Conservation (phyloP, 2,113 vertebrate species). For the Mormyrus lacerda region DNA sequence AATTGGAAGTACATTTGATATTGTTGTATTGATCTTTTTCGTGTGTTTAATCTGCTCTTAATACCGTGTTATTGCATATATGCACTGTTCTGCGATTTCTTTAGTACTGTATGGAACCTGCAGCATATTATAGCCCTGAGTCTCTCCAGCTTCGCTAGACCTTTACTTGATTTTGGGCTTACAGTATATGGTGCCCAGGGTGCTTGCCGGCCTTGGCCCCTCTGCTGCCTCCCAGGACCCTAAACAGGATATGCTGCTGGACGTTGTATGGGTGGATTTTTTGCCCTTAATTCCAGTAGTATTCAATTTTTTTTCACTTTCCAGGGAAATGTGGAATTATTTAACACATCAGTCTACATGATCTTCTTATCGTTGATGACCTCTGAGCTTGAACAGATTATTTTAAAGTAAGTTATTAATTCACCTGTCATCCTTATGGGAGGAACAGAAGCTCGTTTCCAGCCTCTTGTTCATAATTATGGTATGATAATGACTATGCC, state of each 20-base stretch:
- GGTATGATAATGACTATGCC: background rate
- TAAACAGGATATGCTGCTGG: background rate
- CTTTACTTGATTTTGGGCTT: background rate
- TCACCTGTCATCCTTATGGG: background rate
- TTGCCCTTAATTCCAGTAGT: background rate
- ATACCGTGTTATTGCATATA: background rate
- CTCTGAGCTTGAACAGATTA: background rate
- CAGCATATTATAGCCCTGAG: background rate
- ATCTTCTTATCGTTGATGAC: background rate
- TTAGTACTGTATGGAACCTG: background rate
- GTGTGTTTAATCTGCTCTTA: background rate
- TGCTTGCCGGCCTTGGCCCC: background rate
- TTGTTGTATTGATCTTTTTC: background rate
- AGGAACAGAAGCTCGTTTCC: background rate
- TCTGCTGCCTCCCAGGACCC: background rate
- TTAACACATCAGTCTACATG: background rate
- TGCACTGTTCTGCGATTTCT: background rate
- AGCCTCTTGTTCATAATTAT: background rate
- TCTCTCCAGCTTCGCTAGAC: background rate
- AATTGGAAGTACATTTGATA: background rate
- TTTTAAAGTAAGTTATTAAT: background rate
- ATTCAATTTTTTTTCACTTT: background rate
- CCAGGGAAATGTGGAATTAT: background rate
- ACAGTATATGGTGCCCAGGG: background rate
- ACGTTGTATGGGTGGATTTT: background rate